Percentiles rank a stretch among this genome's conserved stretches.
Conservation (phyloP, 1,140 invertebrate genomes). For the Trachymyrmex cornetzi region DNA sequence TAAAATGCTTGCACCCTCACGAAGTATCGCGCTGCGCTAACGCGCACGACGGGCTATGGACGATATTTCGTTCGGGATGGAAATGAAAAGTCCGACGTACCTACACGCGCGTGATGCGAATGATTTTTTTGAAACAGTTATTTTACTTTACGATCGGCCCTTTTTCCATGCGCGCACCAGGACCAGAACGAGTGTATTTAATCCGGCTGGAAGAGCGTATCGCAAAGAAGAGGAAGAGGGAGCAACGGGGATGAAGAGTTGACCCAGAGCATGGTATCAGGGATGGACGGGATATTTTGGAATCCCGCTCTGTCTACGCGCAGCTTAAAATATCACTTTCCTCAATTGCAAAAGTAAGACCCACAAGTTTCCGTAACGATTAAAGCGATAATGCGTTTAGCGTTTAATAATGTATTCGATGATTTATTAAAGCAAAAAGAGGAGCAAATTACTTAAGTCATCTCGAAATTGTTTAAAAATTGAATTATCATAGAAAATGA, state of each 20-base stretch:
- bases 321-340: slow-evolving; percentile 19
- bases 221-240: slow-evolving; percentile 20
- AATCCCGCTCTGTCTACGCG: slow-evolving; percentile 34
- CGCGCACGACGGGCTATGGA: slow-evolving; percentile 11
- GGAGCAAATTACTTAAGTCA: background rate
- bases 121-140: slow-evolving; percentile 64
- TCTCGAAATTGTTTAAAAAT: background rate
- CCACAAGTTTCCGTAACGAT: background rate
- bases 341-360: background rate
- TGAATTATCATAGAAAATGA: background rate
- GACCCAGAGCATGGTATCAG: slow-evolving; percentile 51
- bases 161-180: slow-evolving; percentile 61
- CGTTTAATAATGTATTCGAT: background rate
- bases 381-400: background rate
- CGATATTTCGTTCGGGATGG: slow-evolving; percentile 27
- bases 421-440: background rate
- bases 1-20: slow-evolving; percentile 45
- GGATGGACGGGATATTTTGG: slow-evolving; percentile 39
- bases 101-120: slow-evolving; percentile 39
- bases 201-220: slow-evolving; percentile 64
- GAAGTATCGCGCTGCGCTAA: slow-evolving; percentile 34
- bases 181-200: slow-evolving; percentile 68
- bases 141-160: slow-evolving; percentile 70
- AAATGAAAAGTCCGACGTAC: slow-evolving; percentile 45
- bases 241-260: slow-evolving; percentile 47